Base-by-base conservation (phyloP, 2,888 invertebrate species). In the Lasius fuliginosus region DNA sequence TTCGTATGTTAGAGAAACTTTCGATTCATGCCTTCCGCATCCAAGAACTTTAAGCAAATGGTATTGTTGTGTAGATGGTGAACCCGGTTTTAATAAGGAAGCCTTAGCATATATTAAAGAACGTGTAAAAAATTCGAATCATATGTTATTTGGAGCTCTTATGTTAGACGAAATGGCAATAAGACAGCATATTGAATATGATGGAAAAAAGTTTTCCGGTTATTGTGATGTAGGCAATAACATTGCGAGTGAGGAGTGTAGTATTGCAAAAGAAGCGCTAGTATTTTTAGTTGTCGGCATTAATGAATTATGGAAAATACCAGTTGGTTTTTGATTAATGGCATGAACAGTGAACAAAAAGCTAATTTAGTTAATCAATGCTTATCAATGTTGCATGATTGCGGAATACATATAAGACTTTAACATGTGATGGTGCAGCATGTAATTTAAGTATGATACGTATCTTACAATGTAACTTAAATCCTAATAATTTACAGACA, bases 81-180 rank as follows among this genome's bases (percentile, higher is more conserved):
- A 46, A 46, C 30, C 8, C 1, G 42, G 42, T 3, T 46, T 46
- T 46, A 46, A 46, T 46, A 12, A 23, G 11, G 27, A 58, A 58
- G 27, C 4, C 27, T 58, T 58, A 11, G 27, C 23, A 12, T 58
- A 11, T 58, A 58, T 58, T 58, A 58, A 58, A 58, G 58, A 58
- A 58, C 27, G 4, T 23, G 23, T 58, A 58, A 58, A 56, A 27
- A 58, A 58, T 58, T n/a, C n/a, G 11, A 58, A 58, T 58, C 11
- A 27, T 58, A 11, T 3, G 1, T 27, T 58, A 58, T 1, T 58
- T 27, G 27, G 27, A 0, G 27, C 23, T 58, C 27, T 58, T 3
- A 58, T 58, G 11, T 27, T 58, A 27, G 58, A 58, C 27, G 58
- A 58, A 58, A 58, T 58, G 58, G 58, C 58, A 27, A 58, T 58